A percentile compares a stretch with the other conserved stretches of the same genome.
phyloP scores from a whole-genome alignment of 2,113 vertebrate species.

The Urocitellus parryii region DNA sequence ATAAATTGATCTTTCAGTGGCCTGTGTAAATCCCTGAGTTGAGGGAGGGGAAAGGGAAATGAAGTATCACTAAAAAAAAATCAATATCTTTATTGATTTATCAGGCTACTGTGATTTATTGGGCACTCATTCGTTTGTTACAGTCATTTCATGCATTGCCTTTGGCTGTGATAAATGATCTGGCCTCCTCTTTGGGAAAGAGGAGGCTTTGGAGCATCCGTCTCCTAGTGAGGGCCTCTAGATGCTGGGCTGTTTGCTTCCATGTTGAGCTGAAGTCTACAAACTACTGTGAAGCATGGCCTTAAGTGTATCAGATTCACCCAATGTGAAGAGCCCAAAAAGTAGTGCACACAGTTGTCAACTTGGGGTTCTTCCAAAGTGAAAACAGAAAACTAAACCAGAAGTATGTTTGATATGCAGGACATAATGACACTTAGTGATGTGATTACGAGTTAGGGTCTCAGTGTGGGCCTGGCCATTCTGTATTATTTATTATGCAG shows the following conservation, averaged over 20 bases:
- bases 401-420: neutral
- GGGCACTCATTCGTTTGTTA: constrained; percentile 75
- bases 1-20: constrained; percentile 77
- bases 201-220: neutral
- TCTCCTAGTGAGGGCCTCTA: neutral
- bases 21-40: constrained; percentile 69
- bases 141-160: constrained; percentile 65
- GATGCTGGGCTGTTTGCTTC: constrained; percentile 27
- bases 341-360: neutral
- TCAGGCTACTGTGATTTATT: constrained; percentile 74
- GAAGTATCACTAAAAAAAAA: constrained; percentile 80
- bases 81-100: constrained; percentile 75
- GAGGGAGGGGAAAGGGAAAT: constrained; percentile 1
- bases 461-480: neutral
- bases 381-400: neutral
- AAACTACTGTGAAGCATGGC: neutral
- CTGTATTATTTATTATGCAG: neutral
- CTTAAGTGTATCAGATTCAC: neutral
- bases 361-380: constrained; percentile 27
- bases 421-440: neutral
- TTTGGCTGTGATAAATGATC: constrained; percentile 73
- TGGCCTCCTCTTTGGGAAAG: constrained; percentile 44
- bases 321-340: neutral
- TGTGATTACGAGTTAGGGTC: neutral
- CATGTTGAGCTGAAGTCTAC: constrained; percentile 21